Evolutionary conservation across 2,888 invertebrate genomes (phyloP), one percentile per base, ranked within the genome.

Genomic region (Noctuana brunneofusca): DNA sequence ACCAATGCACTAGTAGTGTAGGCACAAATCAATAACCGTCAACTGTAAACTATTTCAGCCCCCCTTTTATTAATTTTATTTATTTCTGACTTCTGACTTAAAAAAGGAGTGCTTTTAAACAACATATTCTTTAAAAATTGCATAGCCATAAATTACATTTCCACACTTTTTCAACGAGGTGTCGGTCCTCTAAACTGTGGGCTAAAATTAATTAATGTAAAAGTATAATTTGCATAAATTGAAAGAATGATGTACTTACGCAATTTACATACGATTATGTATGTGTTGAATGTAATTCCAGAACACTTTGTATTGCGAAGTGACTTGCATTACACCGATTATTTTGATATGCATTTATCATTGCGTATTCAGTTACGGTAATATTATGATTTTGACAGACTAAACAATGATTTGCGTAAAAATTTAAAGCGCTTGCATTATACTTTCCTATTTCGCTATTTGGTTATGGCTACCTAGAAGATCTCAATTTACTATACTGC

Each of bases 201-300:
- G 43, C 43, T 59, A 43, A 52, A 59, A 59, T 59, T 52, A 41
- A 59, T 59, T 52, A 52, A 30, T 20, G 35, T 35, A n/a, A 35
- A 35, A 43, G 38, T n/a, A 58, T 50, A 43, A 43, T 59, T 59
- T 43, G 52, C 58, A 59, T 59, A 59, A 41, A 52, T 59, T 41
- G 35, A 52, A 32, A 52, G 41, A 49, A 41, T 58, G 58, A 58
- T 52, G 58, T 43, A 43, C 58, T 43, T 50, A 27, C 27, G 38
- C 38, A 41, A 58, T 58, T 58, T 58, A 50, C 58, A 58, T 58
- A 30, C 27, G 41, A 58, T 58, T 58, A 58, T 58, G 16, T 50
- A 49, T 9, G 18, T 52, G 52, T 58, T 38, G 35, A 38, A 38
- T 38, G 14, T 32, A 49, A 58, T 35, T 35, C 53, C 38, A 38